Conservation (phyloP, 2,797 vertebrate species). For the Halcyon badia region DNA sequence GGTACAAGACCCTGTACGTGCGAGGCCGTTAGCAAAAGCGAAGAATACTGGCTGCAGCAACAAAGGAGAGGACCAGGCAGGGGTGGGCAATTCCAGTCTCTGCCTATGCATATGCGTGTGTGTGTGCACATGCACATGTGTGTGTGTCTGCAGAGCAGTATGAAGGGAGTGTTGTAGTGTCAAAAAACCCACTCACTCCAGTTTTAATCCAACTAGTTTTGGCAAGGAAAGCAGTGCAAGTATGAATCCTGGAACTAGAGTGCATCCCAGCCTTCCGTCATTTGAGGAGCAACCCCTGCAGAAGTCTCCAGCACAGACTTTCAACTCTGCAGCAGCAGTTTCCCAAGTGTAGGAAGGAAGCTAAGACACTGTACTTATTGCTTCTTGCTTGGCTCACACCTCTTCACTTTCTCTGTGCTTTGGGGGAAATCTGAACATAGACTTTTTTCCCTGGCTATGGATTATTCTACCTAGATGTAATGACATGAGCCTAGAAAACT, state of each 20-base stretch:
- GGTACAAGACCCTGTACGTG: not conserved
- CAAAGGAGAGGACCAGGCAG: not conserved
- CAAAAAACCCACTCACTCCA: not conserved
- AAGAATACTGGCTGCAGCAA: not conserved
- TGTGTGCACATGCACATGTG: rapidly evolving
- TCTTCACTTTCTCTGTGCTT: not conserved
- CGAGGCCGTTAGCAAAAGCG: not conserved
- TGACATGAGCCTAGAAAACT: not conserved
- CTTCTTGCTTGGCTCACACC: not conserved
- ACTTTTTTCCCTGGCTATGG: not conserved
- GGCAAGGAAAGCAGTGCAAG: rapidly evolving
- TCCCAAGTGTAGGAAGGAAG: not conserved
- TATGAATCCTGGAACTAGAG: not conserved
- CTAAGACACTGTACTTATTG: rapidly evolving
- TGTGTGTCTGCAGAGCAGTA: not conserved
- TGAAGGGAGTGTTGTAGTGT: not conserved
- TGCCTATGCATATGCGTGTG: rapidly evolving
- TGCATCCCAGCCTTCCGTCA: rapidly evolving
- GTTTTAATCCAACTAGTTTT: not conserved
- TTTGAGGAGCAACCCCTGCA: not conserved
- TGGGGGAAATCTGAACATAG: not conserved
- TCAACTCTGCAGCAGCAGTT: not conserved
- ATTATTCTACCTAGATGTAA: not conserved
- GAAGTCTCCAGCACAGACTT: not conserved
- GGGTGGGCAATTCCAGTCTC: not conserved